Evolutionary conservation across 2,797 vertebrate species (phyloP).

Genomic region (Cryptoprocta ferox): DNA sequence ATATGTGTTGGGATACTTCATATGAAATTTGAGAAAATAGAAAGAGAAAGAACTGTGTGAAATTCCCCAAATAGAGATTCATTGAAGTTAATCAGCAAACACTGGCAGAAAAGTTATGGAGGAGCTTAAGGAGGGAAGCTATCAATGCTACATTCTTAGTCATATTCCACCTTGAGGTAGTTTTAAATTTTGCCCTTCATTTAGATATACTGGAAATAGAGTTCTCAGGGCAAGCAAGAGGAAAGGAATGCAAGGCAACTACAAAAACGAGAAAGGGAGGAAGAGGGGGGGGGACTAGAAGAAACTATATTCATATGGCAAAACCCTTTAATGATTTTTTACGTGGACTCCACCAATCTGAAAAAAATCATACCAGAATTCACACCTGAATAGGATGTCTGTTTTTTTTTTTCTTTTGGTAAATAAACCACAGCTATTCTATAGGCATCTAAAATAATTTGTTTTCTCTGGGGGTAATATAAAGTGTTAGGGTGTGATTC

Average conservation of each 20-base stretch:
- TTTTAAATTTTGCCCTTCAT: constrained; percentile 44
- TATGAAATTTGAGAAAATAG: constrained; percentile 13
- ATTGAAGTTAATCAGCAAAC: neutral
- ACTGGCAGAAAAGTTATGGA: neutral
- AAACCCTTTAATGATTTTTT: constrained; percentile 21
- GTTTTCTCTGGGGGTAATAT: neutral
- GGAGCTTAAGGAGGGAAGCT: neutral
- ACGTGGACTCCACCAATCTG: neutral
- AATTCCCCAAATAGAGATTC: constrained; percentile 15
- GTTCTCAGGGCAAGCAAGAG: neutral
- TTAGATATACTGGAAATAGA: constrained; percentile 18
- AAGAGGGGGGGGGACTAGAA: neutral
- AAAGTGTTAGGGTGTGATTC: neutral
- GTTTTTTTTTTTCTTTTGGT: neutral
- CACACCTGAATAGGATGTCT: neutral
- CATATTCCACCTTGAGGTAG: neutral
- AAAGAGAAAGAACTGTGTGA: neutral
- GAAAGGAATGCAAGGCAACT: constrained; percentile 13
- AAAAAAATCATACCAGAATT: neutral
- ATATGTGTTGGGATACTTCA: neutral
- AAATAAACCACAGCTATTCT: neutral
- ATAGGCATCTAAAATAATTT: neutral
- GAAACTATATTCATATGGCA: neutral
- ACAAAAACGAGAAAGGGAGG: neutral
- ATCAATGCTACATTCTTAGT: neutral